Evolutionary conservation across 2,888 invertebrate genomes (phyloP), one percentile per base, ranked within the genome.

Genomic region (Apodemia zela): DNA sequence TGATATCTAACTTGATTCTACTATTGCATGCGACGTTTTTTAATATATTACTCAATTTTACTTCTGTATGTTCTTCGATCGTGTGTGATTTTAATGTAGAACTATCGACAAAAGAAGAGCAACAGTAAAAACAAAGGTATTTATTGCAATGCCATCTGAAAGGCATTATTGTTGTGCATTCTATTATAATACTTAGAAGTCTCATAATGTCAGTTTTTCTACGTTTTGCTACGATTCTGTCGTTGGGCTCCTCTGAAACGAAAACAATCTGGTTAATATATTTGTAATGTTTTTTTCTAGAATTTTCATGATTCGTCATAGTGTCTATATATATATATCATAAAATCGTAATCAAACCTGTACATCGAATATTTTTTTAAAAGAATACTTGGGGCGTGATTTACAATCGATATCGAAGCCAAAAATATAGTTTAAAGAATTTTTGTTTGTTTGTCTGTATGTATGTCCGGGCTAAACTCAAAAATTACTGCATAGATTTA

Each of bases 1-100:
- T 75, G 0, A 85, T 67, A 42, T 85, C 84, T 51, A 81, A 68
- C 49, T 85, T 85, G 2, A 84, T 72, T 8, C 71, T 69, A 10
- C 67, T 74, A 13, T 69, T 69, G 0, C 67, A 66, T 0, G 68
- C 71, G 2, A 71, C 62, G 6, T 65, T 67, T 25, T 69, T 68
- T 0, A 77, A 42, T 0, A 80, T 65, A 6, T 75, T 75, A 11
- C 71, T 69, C 13, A 80, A 67, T 63, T 75, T 75, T 0, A 75
- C 71, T 1, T 74, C 73, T 3, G 65, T 65, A 47, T 85, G 84
- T 2, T 76, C 75, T 3, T 70, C 67, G 51, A 61, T 71, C 0
- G 75, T 75, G 59, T 82, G 82, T 5, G 73, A 65, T 63, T 72
- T 77, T 5, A 79, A 65, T 49, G 71, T 67, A 1, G 70, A 69